Percentiles rank a stretch among this genome's conserved stretches.
These are phyloP conservation scores for Cyanoderma ruficeps DNA, from an alignment of 2,113 vertebrate species.

Conservation along the genomic window DNA sequence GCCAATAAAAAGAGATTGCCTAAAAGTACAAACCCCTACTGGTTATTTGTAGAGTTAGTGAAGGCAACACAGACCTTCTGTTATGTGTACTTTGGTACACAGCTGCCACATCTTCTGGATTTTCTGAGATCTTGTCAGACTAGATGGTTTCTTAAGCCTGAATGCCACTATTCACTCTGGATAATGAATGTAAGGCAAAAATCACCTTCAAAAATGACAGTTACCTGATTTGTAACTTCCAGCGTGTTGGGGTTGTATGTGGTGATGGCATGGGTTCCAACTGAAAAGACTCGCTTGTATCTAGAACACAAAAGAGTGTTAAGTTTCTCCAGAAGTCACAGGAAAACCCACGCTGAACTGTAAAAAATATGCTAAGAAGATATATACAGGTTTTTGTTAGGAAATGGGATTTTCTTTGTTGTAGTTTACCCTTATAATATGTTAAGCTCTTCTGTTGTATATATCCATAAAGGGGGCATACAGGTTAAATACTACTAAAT, in stretches of 20 bases:
- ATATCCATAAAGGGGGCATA: not conserved
- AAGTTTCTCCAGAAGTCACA: not conserved
- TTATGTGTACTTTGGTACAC: not conserved
- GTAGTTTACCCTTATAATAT: not conserved
- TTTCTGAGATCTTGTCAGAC: not conserved
- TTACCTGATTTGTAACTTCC: conserved; percentile 99
- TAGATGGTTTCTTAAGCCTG: not conserved
- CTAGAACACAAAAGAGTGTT: conserved; percentile 67
- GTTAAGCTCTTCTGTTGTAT: not conserved
- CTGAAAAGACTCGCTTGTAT: conserved; percentile 97
- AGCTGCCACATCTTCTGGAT: not conserved
- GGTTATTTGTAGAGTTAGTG: not conserved
- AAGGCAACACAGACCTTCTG: not conserved
- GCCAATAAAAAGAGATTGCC: not conserved
- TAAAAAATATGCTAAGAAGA: not conserved
- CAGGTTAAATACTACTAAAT: not conserved
- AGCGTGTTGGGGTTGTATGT: conserved; percentile 96
- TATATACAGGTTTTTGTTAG: not conserved
- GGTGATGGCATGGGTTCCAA: conserved; percentile 95
- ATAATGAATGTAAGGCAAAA: not conserved
- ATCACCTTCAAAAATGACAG: not conserved
- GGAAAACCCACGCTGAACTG: not conserved
- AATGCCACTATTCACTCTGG: not conserved
- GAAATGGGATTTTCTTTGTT: not conserved
- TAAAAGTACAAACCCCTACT: not conserved